phyloP scores from a whole-genome alignment of 2,797 vertebrate genomes.

The Morus bassanus region DNA sequence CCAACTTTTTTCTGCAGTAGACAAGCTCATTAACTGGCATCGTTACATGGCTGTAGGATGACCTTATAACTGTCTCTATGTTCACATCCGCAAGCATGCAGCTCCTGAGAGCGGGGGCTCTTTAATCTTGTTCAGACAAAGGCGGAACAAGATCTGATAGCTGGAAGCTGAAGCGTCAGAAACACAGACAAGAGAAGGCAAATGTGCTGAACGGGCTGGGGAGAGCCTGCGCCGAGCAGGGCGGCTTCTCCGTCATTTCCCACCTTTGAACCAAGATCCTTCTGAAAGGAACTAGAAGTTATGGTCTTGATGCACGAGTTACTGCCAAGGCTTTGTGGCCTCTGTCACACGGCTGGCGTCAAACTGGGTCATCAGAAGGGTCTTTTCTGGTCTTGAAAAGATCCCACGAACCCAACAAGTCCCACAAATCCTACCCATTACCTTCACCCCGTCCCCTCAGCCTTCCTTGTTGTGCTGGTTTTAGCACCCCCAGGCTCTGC shows the following conservation, averaged over 20 bases:
- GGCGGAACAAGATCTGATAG: background rate
- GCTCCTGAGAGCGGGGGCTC: background rate
- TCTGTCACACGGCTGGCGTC: fast-evolving
- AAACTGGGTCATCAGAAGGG: background rate
- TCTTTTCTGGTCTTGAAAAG: background rate
- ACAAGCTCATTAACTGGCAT: conserved; percentile 16
- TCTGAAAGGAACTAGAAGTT: no score
- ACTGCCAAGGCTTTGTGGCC: fast-evolving
- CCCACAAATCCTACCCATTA: background rate
- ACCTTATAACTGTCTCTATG: background rate
- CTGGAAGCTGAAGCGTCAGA: background rate
- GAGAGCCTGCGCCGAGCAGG: background rate
- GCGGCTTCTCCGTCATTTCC: background rate
- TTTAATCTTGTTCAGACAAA: conserved; percentile 50
- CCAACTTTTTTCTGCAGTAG: background rate
- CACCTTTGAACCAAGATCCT: background rate
- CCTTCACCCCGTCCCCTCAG: background rate
- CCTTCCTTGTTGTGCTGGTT: no score
- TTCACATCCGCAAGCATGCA: background rate
- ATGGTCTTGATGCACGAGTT: fast-evolving
- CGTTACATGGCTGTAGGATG: background rate
- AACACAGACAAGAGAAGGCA: background rate
- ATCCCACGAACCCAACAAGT: background rate
- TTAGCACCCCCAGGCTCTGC: background rate
- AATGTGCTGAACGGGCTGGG: background rate